Base-by-base conservation (phyloP, 2,888 invertebrate species). In the Cinara cedri region DNA sequence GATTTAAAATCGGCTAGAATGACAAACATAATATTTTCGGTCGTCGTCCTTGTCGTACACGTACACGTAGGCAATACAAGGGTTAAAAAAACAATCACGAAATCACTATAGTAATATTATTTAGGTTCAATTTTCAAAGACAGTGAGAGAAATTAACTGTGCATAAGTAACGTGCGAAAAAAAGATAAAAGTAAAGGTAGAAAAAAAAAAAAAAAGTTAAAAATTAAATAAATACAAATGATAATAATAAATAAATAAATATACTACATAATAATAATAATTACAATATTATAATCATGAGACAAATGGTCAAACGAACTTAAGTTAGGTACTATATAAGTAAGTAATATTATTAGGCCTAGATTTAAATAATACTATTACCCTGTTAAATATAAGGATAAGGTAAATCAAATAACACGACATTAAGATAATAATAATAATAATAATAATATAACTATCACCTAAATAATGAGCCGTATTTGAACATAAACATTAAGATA, bases 381-480 rank as follows among this genome's bases (percentile, higher is more conserved):
- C 78, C 78, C 78, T 78, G 78, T 78, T 78, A 78, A 76, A 78
- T 60, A 78, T 19, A 78, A 78, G 78, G 78, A 78, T 68, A 76
- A 68, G 57, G 63, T 74, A 74, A 63, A 74, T 60, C 13, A 65
- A 54, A 75, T 66, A 66, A 75, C 44, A 75, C 42, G 26, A 65
- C 55, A 42, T 65, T 51, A 75, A 51, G 49, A 63, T 62, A 51
- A 74, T 72, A 63, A 74, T 34, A 42, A 42, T 24, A 42, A 55
- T 54, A 24, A 21, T 19, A 13, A 54, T 26, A 54, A 10, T 44
- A 55, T 66, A n/a, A 46, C 2, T 21, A 55, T 24, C 46, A 4
- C 6, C 21, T 24, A 46, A 76, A 76, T 70, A 78, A 60, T 68
- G 74, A 74, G 74, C 74, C 74, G 51, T 21, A 42, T 34, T 51